Evolutionary conservation across 2,113 vertebrate genomes (phyloP).

Genomic region (Cyanoliseus patagonus): DNA sequence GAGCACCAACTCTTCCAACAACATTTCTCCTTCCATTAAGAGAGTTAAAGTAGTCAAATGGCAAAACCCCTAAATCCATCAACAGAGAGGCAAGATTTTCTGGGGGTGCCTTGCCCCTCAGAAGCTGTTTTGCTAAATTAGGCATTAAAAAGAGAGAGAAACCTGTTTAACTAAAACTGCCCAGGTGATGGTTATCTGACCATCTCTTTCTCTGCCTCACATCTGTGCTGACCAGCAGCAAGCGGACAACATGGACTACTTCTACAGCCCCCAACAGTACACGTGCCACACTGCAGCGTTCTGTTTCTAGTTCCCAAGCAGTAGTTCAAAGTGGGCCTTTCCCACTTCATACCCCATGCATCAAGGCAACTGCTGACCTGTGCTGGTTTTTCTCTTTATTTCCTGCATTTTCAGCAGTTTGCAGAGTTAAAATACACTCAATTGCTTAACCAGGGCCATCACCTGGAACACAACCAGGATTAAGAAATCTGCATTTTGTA

Average conservation of each 20-base stretch:
- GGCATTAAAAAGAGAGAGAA: background rate
- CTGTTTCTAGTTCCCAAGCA: background rate
- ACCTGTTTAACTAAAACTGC: background rate
- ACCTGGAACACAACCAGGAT: background rate
- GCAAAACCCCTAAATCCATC: background rate
- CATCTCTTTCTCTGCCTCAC: background rate
- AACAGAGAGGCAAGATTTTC: background rate
- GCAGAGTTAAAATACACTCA: background rate
- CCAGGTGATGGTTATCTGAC: background rate
- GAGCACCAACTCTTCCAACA: background rate
- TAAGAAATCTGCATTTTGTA: background rate
- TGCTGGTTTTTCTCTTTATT: background rate
- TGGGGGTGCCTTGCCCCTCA: background rate
- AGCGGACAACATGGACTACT: background rate
- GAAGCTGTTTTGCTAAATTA: background rate
- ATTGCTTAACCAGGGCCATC: background rate
- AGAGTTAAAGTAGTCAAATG: background rate
- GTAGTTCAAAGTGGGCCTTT: background rate
- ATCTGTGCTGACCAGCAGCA: background rate
- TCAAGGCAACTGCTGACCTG: background rate
- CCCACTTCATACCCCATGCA: background rate
- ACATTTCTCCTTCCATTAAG: background rate
- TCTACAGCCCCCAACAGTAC: background rate
- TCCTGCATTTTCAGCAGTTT: constrained; percentile 37
- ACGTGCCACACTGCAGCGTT: accelerated